Percentiles rank a stretch among this genome's conserved stretches.
Evolutionary conservation across 2,888 invertebrate genomes (phyloP).

Genomic region (Osmoderma eremita): DNA sequence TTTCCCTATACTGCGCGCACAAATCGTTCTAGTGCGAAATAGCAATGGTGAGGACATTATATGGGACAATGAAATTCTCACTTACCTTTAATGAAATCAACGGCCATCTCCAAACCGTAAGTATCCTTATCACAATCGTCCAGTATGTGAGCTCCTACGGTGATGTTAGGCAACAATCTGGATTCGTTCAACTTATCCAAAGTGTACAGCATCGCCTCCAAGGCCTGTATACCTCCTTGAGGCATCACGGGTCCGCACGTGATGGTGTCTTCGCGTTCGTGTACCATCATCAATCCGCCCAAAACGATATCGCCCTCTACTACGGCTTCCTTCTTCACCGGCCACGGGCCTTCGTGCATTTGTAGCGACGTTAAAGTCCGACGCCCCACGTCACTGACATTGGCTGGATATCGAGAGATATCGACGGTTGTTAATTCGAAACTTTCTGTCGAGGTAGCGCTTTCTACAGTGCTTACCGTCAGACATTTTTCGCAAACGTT

Average conservation of each 20-base stretch:
- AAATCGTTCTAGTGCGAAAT: too few species aligned
- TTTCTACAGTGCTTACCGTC: too few species aligned
- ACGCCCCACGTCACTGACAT: too few species aligned
- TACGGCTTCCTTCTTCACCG: conserved; percentile 85
- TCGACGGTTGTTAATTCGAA: too few species aligned
- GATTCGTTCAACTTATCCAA: conserved; percentile 80
- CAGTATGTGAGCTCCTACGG: conserved; percentile 86
- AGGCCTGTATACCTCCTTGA: conserved; percentile 87
- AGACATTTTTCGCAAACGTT: too few species aligned
- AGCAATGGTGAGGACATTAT: too few species aligned
- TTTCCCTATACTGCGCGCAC: too few species aligned
- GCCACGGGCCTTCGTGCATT: conserved; percentile 69
- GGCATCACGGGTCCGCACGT: conserved; percentile 95
- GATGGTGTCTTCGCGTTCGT: conserved; percentile 86
- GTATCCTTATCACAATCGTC: conserved; percentile 97
- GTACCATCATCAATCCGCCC: conserved; percentile 93
- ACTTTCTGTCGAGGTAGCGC: too few species aligned
- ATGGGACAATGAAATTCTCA: conserved; percentile 42
- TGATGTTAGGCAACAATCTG: conserved; percentile 80
- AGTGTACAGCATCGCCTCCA: conserved; percentile 93
- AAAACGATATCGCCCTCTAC: conserved; percentile 89
- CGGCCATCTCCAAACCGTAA: conserved; percentile 95
- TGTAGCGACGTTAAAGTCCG: background rate
- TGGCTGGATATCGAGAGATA: too few species aligned
- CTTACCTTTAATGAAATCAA: conserved; percentile 96